Conservation (phyloP, 2,888 invertebrate species). For the Lasioglossum oenotherae region DNA sequence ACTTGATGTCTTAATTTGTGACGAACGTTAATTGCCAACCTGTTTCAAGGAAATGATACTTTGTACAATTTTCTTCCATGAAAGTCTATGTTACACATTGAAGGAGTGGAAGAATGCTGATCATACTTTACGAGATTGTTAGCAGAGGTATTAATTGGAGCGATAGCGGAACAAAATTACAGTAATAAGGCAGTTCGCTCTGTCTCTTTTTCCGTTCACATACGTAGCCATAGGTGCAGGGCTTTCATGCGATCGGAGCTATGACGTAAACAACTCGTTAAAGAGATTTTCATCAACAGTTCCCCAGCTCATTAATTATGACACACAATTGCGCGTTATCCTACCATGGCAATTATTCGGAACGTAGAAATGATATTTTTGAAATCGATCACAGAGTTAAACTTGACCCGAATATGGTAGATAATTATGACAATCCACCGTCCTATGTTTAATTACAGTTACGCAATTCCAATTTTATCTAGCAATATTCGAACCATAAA, state of each 20-base stretch:
- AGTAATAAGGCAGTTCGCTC: not conserved
- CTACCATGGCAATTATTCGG: not conserved
- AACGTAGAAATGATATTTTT: not conserved
- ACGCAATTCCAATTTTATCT: not conserved
- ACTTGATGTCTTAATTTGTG: not conserved
- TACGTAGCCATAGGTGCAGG: not conserved
- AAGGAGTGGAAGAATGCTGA: not conserved
- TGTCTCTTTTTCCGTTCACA: not conserved
- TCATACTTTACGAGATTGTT: not conserved
- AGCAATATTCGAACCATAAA: not conserved
- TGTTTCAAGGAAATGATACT: not conserved
- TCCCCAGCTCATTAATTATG: slow-evolving; percentile 33
- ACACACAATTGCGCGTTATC: slow-evolving; percentile 3
- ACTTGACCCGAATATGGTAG: not conserved
- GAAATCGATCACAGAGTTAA: not conserved
- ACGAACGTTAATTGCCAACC: not conserved
- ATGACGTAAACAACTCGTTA: slow-evolving; percentile 38
- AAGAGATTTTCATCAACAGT: slow-evolving; percentile 34
- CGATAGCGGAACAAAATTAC: not conserved
- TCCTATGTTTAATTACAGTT: not conserved
- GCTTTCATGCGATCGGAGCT: not conserved
- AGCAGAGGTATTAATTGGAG: slow-evolving; percentile 14
- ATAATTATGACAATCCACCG: not conserved
- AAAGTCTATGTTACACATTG: not conserved
- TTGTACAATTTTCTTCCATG: not conserved